phyloP scores from a whole-genome alignment of 2,888 invertebrate species.

The Nomada ruficornis region DNA sequence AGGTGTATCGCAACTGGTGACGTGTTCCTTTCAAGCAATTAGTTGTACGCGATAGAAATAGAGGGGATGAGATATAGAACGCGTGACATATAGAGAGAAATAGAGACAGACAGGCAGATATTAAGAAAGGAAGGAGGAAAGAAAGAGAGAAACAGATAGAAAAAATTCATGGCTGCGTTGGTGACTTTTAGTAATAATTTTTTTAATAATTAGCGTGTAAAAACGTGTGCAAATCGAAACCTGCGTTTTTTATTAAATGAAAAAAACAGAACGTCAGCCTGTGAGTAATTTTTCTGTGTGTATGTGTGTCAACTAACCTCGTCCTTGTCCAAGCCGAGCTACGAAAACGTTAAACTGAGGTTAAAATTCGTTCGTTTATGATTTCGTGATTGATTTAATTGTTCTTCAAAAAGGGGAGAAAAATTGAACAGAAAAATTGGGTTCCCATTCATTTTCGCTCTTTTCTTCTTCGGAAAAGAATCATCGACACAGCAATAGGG shows the following conservation, averaged over 20 bases:
- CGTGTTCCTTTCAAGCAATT: slow-evolving; percentile 55
- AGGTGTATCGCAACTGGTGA: slow-evolving; percentile 50
- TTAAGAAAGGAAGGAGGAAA: slow-evolving; percentile 31
- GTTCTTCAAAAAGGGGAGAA: slow-evolving; percentile 25
- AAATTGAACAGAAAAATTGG: not conserved
- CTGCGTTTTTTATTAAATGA: slow-evolving; percentile 53
- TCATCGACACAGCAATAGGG: not conserved
- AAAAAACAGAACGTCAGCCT: slow-evolving; percentile 76
- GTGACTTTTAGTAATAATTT: slow-evolving; percentile 18
- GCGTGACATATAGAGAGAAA: slow-evolving; percentile 23
- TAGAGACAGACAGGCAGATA: slow-evolving; percentile 40
- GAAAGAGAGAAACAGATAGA: slow-evolving; percentile 47
- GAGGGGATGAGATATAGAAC: slow-evolving; percentile 44
- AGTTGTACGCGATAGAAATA: slow-evolving; percentile 25
- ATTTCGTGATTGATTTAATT: slow-evolving; percentile 45
- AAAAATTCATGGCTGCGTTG: slow-evolving; percentile 65
- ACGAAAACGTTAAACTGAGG: slow-evolving; percentile 87
- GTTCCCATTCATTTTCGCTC: slow-evolving; percentile 1
- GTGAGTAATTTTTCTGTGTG: slow-evolving; percentile 70
- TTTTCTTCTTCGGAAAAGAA: not conserved
- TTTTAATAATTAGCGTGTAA: slow-evolving; percentile 64
- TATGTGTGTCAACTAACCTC: slow-evolving; percentile 87
- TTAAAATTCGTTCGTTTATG: slow-evolving; percentile 78
- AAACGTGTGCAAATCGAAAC: slow-evolving; percentile 66
- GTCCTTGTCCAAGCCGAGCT: slow-evolving; percentile 97